Base-by-base conservation (phyloP, 2,888 invertebrate genomes). In the Steinernema hermaphroditum region DNA sequence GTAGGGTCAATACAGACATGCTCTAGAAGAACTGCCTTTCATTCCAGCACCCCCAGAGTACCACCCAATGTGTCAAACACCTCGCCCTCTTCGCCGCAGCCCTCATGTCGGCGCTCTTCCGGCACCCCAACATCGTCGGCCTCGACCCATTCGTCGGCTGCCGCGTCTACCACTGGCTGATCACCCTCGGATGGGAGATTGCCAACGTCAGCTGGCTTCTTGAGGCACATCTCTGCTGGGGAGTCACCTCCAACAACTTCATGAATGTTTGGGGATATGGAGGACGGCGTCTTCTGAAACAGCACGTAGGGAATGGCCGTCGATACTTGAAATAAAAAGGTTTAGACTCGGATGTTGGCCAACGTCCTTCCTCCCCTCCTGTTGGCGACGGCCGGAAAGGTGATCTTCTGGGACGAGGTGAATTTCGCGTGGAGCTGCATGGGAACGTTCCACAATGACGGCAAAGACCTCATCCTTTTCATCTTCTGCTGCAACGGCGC, bases 191-290 rank as follows among this genome's bases (percentile, higher is more conserved):
- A 16, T 62, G 62, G 62, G 27, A 27, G 27, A 32, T 34, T 12
- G 62, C 16, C 12, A 16, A 14, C 12, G 22, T 12, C 29, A 9
- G 16, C 32, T 62, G 62, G 62, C 29, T 62, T 16, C 16, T 62
- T 12, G 62, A 62, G 62, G 62, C 32, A 6, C 62, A 62, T 32
- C 62, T 62, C 27, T 62, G 62, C 62, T 62, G 62, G 62, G 62
- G 62, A 29, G n/a, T n/a, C 16, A 62, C 27, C 16, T 62, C 62
- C 62, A 62, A 62, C 62, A 62, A 62, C n/a, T 62, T 62, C 29
- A 32, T 29, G 62, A 62, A 62, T 32, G 62, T 62, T 14, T 62
- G 62, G 62, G 62, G 32, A 8, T 24, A n/a, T 19, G 62, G 9
- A 4, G 27, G 32, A 9, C 27, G 29, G 32, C 32, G 32, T 16